Conservation (phyloP, 1,140 invertebrate species). For the Drosophila obscura region DNA sequence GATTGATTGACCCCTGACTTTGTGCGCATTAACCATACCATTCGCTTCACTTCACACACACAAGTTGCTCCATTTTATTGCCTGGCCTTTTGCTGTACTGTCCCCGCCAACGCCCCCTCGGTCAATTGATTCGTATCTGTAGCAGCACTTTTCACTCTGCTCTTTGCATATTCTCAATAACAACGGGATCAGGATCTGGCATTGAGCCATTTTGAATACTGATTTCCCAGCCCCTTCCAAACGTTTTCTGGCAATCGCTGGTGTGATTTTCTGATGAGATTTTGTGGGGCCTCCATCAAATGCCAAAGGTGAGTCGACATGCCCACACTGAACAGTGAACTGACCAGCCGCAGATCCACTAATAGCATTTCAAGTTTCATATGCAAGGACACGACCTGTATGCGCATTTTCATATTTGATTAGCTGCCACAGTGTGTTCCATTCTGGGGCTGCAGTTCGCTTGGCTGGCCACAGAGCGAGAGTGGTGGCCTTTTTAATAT, state of each 20-base stretch:
- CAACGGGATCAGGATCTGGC: constrained; percentile 31
- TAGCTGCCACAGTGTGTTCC: constrained; percentile 9
- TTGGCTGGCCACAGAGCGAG: constrained; percentile 2
- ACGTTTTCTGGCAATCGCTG: constrained; percentile 16
- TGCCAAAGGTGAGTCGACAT: constrained; percentile 52
- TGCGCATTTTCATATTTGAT: constrained; percentile 48
- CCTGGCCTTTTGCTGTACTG: neutral
- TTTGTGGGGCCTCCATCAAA: constrained; percentile 4
- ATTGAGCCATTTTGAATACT: constrained; percentile 42
- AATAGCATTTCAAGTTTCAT: constrained; percentile 13
- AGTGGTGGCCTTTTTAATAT: constrained; percentile 54
- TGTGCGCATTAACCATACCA: constrained; percentile 50
- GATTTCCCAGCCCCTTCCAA: constrained; percentile 5
- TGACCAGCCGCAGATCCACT: constrained; percentile 4
- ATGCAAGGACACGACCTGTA: neutral
- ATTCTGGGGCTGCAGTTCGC: neutral
- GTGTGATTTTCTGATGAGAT: constrained; percentile 13
- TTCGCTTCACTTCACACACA: constrained; percentile 60
- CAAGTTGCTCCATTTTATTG: constrained; percentile 26
- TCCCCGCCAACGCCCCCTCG: neutral
- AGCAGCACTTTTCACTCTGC: constrained; percentile 7
- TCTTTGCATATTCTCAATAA: constrained; percentile 33
- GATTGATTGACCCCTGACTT: constrained; percentile 47
- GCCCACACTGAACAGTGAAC: neutral
- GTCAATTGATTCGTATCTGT: constrained; percentile 42